Percentiles rank a stretch among this genome's conserved stretches.
Conservation (phyloP, 2,888 invertebrate genomes). For the Drosophila nr. perissopoda region DNA sequence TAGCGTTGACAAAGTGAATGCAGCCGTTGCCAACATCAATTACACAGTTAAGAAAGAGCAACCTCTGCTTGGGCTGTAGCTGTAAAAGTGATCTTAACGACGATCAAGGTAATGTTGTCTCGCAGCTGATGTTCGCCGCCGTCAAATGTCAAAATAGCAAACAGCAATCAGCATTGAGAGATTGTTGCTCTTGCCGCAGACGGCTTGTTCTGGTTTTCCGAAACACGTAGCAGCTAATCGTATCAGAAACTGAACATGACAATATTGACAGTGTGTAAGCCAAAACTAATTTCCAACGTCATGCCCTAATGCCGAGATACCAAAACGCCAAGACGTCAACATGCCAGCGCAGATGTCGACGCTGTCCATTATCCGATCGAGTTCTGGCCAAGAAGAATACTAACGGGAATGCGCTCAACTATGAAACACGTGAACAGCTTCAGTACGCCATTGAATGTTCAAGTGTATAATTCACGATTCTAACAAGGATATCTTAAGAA, state of each 20-base stretch:
- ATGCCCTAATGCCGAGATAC: conserved; percentile 28
- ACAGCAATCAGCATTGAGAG: conserved; percentile 36
- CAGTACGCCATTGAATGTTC: neutral
- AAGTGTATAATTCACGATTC: neutral
- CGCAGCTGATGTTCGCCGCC: conserved; percentile 33
- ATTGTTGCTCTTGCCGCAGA: conserved; percentile 8
- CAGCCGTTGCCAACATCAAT: conserved; percentile 48
- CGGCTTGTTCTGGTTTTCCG: conserved; percentile 44
- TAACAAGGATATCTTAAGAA: neutral
- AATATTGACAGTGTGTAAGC: conserved; percentile 52
- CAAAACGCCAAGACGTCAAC: conserved; percentile 37
- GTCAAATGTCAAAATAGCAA: conserved; percentile 68
- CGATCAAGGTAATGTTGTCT: conserved; percentile 67
- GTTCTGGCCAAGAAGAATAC: conserved; percentile 7
- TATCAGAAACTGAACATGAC: conserved; percentile 47
- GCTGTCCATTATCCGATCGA: conserved; percentile 25
- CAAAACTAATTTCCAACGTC: conserved; percentile 53
- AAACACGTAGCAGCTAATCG: conserved; percentile 61
- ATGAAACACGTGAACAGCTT: conserved; percentile 5
- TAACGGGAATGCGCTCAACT: conserved; percentile 6
- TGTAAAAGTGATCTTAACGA: conserved; percentile 59
- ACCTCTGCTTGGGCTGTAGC: conserved; percentile 13
- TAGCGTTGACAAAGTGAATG: conserved; percentile 68
- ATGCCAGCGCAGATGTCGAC: conserved; percentile 35
- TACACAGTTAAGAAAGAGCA: conserved; percentile 32